Conservation (phyloP, 1,140 invertebrate genomes). For the Acyrthosiphon pisum region DNA sequence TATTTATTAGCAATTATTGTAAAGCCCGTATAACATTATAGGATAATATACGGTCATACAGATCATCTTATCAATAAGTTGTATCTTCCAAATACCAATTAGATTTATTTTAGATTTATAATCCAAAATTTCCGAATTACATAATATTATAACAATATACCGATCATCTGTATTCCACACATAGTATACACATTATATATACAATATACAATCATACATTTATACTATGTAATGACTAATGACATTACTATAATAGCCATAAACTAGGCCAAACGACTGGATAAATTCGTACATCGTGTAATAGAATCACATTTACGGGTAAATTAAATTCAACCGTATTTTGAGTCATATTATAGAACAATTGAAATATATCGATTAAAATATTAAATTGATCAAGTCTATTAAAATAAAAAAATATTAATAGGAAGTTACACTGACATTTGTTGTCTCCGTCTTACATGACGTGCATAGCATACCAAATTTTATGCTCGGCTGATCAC, state of each 20-base stretch:
- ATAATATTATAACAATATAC: not conserved
- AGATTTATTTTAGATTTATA: not conserved
- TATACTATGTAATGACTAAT: no score
- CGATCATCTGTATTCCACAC: not conserved
- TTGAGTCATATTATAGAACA: not conserved
- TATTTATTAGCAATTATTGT: not conserved
- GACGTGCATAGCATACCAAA: no score
- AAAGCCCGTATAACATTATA: not conserved
- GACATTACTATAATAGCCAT: no score
- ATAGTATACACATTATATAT: not conserved
- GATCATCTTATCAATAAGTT: conserved; percentile 1
- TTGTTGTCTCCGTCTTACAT: no score
- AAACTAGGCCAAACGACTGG: not conserved
- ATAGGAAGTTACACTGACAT: not conserved
- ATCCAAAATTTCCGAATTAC: not conserved
- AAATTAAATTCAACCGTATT: not conserved
- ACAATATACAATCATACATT: not conserved
- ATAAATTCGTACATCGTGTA: not conserved
- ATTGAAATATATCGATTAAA: not conserved
- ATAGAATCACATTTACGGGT: no score
- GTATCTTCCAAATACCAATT: not conserved
- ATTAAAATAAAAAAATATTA: not conserved
- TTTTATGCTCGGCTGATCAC: no score
- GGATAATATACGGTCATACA: not conserved
- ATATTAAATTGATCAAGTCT: not conserved